Base-by-base conservation (phyloP, 2,797 vertebrate genomes). In the Carduelis carduelis region DNA sequence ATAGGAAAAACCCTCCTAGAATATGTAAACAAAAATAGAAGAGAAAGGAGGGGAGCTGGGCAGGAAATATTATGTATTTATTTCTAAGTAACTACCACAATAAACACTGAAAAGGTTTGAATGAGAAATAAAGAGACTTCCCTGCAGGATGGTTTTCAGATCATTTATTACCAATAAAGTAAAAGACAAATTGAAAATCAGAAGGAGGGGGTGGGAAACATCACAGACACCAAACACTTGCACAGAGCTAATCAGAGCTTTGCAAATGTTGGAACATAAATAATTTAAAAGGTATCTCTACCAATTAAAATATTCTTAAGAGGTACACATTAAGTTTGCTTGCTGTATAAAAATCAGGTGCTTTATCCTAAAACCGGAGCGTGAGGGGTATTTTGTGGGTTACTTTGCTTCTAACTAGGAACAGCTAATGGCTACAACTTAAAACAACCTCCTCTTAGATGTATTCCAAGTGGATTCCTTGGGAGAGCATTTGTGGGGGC, bases 131-230 rank as follows among this genome's bases (percentile, higher is more conserved):
- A 84, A 92, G 59, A 96, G 49, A n/a, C 81, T 83, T 65, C 49
- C 72, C 49, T 46, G 7, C 12, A 26, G 26, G 81, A 78, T 70
- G 39, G 72, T 89, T 95, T 97, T 96, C 91, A 90, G 91, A 97
- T 96, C 95, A 96, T 98, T 98, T 98, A 98, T 98, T 98, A 95
- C n/a, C 87, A 88, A 89, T 96, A 90, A 96, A 95, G 94, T 94
- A 84, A 95, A 96, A 96, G 97, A 96, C 91, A 93, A 97, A 96
- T 8, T 63, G 72, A 83, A 89, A 95, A 86, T 57, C 61, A 76
- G 55, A 83, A 87, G 52, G 59, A 75, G 30, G 30, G 56, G 39
- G 11, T 43, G 28, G 64, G 69, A 53, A 81, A 90, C 41, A n/a
- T 89, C 95, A 94, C 83, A 96, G 94, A 94, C 61, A 95, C 87